Percentiles rank a stretch among this genome's conserved stretches.
These are phyloP conservation scores for Drosophila antonietae DNA, from an alignment of 2,888 invertebrate species.

Conservation along the genomic window DNA sequence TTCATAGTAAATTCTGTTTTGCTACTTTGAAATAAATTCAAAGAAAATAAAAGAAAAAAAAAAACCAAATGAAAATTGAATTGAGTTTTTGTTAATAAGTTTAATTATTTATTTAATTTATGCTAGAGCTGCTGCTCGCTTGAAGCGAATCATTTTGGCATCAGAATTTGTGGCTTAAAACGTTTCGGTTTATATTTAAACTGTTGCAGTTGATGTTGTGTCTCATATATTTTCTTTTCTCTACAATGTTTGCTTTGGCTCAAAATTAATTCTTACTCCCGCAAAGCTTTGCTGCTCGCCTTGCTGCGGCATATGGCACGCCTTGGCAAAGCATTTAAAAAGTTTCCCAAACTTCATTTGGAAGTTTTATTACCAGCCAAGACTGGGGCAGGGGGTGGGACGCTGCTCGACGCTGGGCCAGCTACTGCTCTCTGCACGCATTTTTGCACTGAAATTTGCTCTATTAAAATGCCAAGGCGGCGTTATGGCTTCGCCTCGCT, in stretches of 20 bases:
- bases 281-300: neutral
- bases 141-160: conserved; percentile 1
- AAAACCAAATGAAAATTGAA: neutral
- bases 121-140: neutral
- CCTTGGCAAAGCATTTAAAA: conserved; percentile 68
- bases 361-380: conserved; percentile 70
- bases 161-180: neutral
- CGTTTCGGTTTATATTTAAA: conserved; percentile 1
- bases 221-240: conserved; percentile 1
- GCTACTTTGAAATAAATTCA: neutral
- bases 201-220: neutral
- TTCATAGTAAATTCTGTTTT: conserved; percentile 6
- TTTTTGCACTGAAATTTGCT: conserved; percentile 75
- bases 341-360: conserved; percentile 79
- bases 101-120: conserved; percentile 7
- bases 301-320: conserved; percentile 10
- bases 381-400: neutral
- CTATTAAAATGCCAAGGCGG: conserved; percentile 75
- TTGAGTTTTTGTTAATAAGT: conserved; percentile 5
- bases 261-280: conserved; percentile 2
- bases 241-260: neutral
- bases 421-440: conserved; percentile 31
- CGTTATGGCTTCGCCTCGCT: conserved; percentile 52
- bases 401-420: conserved; percentile 10
- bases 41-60: no score